These are phyloP conservation scores for Leontopithecus rosalia DNA, from an alignment of 2,797 vertebrate species.

Conservation along the genomic window DNA sequence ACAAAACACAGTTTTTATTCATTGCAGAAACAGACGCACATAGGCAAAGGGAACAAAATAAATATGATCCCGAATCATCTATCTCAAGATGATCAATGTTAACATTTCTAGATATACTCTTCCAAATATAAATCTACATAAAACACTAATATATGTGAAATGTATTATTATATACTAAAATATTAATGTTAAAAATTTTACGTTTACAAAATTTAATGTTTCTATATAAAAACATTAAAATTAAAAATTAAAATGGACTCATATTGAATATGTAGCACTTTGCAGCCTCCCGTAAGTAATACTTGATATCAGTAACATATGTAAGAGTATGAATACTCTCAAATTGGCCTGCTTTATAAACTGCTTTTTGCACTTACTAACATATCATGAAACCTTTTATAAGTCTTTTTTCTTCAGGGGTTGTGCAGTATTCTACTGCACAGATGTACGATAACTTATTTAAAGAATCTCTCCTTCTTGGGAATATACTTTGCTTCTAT, in stretches of 20 bases:
- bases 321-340: neutral
- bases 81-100: neutral
- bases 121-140: neutral
- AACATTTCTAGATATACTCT: neutral
- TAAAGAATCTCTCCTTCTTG: neutral
- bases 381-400: neutral
- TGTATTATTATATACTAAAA: neutral
- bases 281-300: neutral
- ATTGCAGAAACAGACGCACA: neutral
- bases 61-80: neutral
- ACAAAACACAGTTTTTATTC: neutral
- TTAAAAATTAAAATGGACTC: neutral
- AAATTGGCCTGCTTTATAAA: neutral
- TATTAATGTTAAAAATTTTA: neutral
- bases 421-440: neutral
- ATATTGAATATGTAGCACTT: neutral
- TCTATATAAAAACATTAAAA: too few species aligned
- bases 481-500: neutral
- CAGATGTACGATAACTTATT: neutral
- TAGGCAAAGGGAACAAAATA: neutral
- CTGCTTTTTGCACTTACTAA: constrained; percentile 19
- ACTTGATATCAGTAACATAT: neutral
- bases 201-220: too few species aligned
- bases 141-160: constrained; percentile 18
- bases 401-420: neutral